These are phyloP conservation scores for Ectropis crepuscularia DNA, from an alignment of 2,888 invertebrate genomes.

Conservation along the genomic window DNA sequence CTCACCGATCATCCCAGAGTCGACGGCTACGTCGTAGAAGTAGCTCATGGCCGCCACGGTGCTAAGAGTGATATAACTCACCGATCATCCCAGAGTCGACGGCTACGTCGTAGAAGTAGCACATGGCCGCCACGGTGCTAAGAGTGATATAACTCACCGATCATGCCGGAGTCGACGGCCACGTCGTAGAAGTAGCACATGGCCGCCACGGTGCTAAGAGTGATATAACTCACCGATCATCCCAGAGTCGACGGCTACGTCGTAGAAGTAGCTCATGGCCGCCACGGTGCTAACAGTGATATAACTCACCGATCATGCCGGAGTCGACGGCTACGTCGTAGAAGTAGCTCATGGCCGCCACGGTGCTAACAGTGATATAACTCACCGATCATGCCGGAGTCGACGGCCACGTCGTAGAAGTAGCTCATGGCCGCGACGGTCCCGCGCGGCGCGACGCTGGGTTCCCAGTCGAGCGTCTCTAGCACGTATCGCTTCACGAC, in stretches of 20 bases:
- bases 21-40: too few species aligned
- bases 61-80: too few species aligned
- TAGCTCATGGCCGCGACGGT: slow-evolving; percentile 92
- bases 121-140: too few species aligned
- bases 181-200: too few species aligned
- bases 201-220: too few species aligned
- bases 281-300: too few species aligned
- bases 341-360: slow-evolving; percentile 95
- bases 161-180: slow-evolving; percentile 68
- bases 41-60: too few species aligned
- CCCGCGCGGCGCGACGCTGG: slow-evolving; percentile 87
- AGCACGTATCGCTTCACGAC: slow-evolving; percentile 64
- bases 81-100: too few species aligned
- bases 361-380: slow-evolving; percentile 31
- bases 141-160: too few species aligned
- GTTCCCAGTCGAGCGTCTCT: slow-evolving; percentile 81
- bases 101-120: too few species aligned
- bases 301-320: slow-evolving; percentile 87
- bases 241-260: slow-evolving; percentile 94
- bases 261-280: too few species aligned
- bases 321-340: slow-evolving; percentile 86
- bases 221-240: slow-evolving; percentile 85
- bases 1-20: too few species aligned
- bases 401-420: slow-evolving; percentile 96
- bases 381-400: slow-evolving; percentile 91